Base-by-base conservation (phyloP, 2,888 invertebrate species). In the Cephus rjabovi region DNA sequence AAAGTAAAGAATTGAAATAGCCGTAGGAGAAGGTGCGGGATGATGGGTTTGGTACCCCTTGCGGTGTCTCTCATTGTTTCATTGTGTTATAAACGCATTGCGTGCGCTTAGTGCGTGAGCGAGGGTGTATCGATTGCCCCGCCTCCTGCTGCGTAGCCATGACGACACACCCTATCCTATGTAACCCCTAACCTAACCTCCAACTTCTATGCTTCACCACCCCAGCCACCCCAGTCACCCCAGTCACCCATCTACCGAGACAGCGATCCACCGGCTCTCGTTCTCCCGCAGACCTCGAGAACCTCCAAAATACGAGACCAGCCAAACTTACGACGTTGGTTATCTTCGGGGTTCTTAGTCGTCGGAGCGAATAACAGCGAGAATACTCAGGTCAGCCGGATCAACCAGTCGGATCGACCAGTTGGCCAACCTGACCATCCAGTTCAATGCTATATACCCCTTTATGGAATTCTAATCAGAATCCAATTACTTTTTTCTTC, bases 101-200 rank as follows among this genome's bases (percentile, higher is more conserved):
- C 88, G 87, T 87, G 83, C 86, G 86, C 84, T 84, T 85, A 85
- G 93, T 92, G 93, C 92, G 93, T 93, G 93, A 92, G 93, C 94
- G 94, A 94, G 94, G 93, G 94, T 94, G 94, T 95, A 95, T 95
- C 95, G 94, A 95, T 95, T 95, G 94, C 94, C 93, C 94, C 93
- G 93, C 93, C 93, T 90, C 93, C 93, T 89, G 92, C 92, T 92
- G 93, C 92, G 93, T 93, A 93, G 92, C 91, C 93, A 93, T 93
- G 93, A 93, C 93, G 91, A 93, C 93, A 90, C 90, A 86, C 90
- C 89, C 90, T 88, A 87, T 89, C 86, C 87, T 88, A 89, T 89
- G 89, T 89, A 89, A 89, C 88, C 87, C 87, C 88, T 84, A 86
- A 86, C 87, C 87, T 89, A 89, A 89, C 87, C 87, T 87, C 87